Base-by-base conservation (phyloP, 2,888 invertebrate species). In the Catocala fraxini region DNA sequence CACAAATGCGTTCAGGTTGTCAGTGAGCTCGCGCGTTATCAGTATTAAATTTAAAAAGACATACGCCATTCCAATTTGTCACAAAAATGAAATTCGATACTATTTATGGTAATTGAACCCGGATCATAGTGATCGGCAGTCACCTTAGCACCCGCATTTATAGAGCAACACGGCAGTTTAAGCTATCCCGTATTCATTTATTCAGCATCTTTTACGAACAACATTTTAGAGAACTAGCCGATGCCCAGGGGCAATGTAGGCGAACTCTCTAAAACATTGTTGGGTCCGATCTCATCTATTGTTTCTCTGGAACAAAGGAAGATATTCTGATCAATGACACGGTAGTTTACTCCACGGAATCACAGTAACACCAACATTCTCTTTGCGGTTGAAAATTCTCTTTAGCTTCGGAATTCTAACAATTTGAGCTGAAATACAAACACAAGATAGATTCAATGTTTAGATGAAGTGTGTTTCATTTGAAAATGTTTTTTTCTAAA, bases 261-360 rank as follows among this genome's bases (percentile, higher is more conserved):
- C 62, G 65, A 66, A 54, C 42, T 61, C 49, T 45, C 64, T 64
- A 69, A 71, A 73, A 71, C 66, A 69, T 56, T 65, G 65, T 73
- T 73, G 56, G 62, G 33, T 53, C 62, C 68, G 62, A 73, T 68
- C 62, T 64, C 64, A 68, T 66, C 65, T 51, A 68, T 68, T 66
- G 71, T 73, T 71, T 66, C 52, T 41, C 54, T 57, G 33, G n/a
- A 68, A 61, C 66, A 71, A 59, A 66, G 64, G 55, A 61, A 61
- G 42, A 61, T 47, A 57, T 71, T 64, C 61, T 69, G 59, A 62
- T 74, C 71, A 70, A 73, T 70, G 65, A 56, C 49, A 43, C 46
- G 35, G 61, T 51, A 61, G 57, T 52, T 61, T 63, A 53, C 25
- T 46, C 6, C 25, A 25, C 13, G 12, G 33, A 47, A 35, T 51